phyloP scores from a whole-genome alignment of 1,140 invertebrate species.

The Cotesia vestalis region DNA sequence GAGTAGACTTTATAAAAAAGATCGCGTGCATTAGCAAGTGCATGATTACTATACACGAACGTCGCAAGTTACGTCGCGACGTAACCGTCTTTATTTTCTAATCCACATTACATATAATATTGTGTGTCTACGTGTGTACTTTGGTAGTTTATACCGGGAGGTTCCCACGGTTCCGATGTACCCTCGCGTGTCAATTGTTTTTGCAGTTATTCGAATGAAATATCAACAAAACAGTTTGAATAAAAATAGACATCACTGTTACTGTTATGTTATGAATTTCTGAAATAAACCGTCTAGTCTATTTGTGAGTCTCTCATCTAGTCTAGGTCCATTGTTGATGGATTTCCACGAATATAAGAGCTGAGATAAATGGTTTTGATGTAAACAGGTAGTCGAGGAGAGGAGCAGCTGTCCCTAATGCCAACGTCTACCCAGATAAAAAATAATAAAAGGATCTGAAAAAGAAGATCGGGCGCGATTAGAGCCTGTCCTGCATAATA shows the following conservation, averaged over 20 bases:
- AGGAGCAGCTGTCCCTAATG: slow-evolving; percentile 1
- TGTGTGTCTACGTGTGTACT: no score
- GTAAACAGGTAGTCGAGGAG: slow-evolving; percentile 4
- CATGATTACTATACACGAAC: slow-evolving; percentile 15
- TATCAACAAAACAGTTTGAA: no score
- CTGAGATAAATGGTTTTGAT: not conserved
- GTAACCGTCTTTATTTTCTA: slow-evolving; percentile 13
- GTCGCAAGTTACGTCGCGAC: slow-evolving; percentile 21
- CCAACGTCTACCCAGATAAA: not conserved
- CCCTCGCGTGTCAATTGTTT: no score
- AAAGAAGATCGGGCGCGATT: no score
- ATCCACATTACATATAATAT: not conserved
- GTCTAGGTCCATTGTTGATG: no score
- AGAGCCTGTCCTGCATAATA: no score
- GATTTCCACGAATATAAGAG: not conserved
- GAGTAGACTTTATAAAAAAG: slow-evolving; percentile 37
- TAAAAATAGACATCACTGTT: no score
- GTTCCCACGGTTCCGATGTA: slow-evolving; percentile 18
- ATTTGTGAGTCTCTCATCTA: no score
- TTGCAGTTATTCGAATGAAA: no score
- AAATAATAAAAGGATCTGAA: no score
- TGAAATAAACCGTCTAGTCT: no score
- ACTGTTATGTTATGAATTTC: no score
- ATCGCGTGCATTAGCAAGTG: slow-evolving; percentile 42
- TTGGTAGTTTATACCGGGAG: slow-evolving; percentile 9